Percentiles rank a stretch among this genome's conserved stretches.
Evolutionary conservation across 2,113 vertebrate species (phyloP).

Genomic region (Embiotoca jacksoni): DNA sequence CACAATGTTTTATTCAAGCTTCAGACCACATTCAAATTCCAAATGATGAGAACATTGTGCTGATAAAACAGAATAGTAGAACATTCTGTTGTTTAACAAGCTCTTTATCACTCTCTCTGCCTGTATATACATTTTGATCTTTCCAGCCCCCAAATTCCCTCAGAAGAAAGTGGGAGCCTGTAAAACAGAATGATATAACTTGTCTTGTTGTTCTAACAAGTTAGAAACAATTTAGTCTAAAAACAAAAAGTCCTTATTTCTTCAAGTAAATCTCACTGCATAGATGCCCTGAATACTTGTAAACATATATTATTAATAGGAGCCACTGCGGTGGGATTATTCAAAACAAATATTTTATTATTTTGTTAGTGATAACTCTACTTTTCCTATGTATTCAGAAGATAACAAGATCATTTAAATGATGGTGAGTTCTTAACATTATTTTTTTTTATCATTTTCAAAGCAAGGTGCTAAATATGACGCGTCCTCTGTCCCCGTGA

Average conservation of each 20-base stretch:
- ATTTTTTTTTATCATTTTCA: constrained; percentile 39
- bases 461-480: constrained; percentile 34
- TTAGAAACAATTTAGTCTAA: background rate
- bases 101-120: constrained; percentile 30
- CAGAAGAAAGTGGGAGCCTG: constrained; percentile 6
- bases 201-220: constrained; percentile 22
- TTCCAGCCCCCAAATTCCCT: constrained; percentile 20
- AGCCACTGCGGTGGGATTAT: background rate
- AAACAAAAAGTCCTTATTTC: background rate
- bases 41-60: constrained; percentile 36
- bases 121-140: constrained; percentile 44
- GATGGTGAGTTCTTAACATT: background rate
- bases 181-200: constrained; percentile 40
- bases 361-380: background rate
- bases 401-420: background rate
- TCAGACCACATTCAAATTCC: constrained; percentile 9
- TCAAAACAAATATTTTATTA: background rate
- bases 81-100: constrained; percentile 54
- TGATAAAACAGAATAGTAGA: constrained; percentile 59
- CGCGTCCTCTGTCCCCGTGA: background rate
- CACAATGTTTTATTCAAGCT: constrained; percentile 48
- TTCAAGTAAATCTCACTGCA: background rate
- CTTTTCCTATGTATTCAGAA: background rate
- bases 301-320: constrained; percentile 3
- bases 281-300: background rate